A percentile compares a stretch with the other conserved stretches of the same genome.
Conservation (phyloP, 2,888 invertebrate species). For the Onthophagus sagittarius region DNA sequence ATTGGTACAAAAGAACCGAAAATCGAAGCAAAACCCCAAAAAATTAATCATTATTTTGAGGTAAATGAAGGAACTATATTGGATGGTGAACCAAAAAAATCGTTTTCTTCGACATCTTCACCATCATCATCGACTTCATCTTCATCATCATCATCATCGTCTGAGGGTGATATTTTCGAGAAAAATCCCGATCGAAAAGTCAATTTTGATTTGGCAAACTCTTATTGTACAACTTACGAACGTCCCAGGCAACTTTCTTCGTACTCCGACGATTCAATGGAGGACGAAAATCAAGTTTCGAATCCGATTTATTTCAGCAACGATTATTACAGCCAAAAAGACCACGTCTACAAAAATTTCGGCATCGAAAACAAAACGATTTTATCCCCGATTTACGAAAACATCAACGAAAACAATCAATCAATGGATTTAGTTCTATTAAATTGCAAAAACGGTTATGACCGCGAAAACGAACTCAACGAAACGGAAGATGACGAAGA, state of each 20-base stretch:
- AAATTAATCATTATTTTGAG: background rate
- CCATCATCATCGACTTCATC: too few relatives aligned
- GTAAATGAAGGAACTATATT: slow-evolving; percentile 1
- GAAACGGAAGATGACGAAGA: background rate
- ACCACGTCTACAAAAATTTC: background rate
- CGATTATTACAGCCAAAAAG: background rate
- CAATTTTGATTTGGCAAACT: background rate
- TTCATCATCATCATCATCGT: background rate
- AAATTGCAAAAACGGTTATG: slow-evolving; percentile 1
- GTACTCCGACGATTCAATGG: background rate
- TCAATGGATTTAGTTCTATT: slow-evolving; percentile 2
- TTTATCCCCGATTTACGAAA: background rate
- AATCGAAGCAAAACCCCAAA: background rate
- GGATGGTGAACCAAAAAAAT: background rate
- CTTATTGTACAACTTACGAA: background rate
- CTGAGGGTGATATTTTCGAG: slow-evolving; percentile 1
- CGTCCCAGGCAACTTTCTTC: background rate
- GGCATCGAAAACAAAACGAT: background rate
- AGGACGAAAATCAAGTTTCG: background rate
- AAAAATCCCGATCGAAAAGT: background rate
- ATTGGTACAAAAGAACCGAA: background rate
- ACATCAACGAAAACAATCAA: background rate
- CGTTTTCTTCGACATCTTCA: background rate
- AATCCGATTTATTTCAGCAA: background rate
- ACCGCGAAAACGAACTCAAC: background rate